These are phyloP conservation scores for Microcebus murinus DNA, from an alignment of 2,113 vertebrate species.

Conservation along the genomic window DNA sequence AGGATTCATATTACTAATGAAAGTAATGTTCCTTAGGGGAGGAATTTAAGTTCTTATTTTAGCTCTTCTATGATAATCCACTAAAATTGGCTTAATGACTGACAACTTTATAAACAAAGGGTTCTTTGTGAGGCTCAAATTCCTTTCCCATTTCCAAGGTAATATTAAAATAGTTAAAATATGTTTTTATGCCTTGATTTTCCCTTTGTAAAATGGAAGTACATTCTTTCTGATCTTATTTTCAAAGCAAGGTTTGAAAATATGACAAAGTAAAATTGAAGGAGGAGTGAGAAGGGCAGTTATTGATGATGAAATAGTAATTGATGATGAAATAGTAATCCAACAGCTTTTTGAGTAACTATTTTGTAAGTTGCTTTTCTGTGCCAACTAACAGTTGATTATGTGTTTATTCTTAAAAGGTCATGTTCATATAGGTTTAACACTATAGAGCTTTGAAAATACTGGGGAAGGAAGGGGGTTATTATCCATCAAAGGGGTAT, in stretches of 20 bases:
- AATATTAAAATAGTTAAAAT: conserved; percentile 17
- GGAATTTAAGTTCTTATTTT: conserved; percentile 33
- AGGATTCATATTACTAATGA: background rate
- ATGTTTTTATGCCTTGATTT: conserved; percentile 22
- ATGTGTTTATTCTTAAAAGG: background rate
- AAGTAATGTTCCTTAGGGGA: background rate
- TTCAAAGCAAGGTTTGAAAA: conserved; percentile 38
- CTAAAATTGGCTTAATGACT: conserved; percentile 44
- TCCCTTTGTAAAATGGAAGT: background rate
- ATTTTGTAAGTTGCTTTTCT: conserved; percentile 26
- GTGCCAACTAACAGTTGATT: background rate
- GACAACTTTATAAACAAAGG: conserved; percentile 33
- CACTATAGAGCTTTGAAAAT: background rate
- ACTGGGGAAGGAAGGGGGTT: background rate
- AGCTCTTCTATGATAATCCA: conserved; percentile 20
- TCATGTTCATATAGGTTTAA: background rate
- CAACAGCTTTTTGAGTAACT: background rate
- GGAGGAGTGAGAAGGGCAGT: background rate
- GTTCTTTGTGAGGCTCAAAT: conserved; percentile 39
- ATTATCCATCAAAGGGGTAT: background rate
- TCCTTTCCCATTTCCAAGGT: conserved; percentile 13
- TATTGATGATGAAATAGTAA: background rate
- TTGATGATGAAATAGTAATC: background rate
- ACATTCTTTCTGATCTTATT: conserved; percentile 3
- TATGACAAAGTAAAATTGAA: conserved; percentile 1